Percentiles rank a stretch among this genome's conserved stretches.
phyloP scores from a whole-genome alignment of 2,888 invertebrate genomes.

The Dryococelus australis region DNA sequence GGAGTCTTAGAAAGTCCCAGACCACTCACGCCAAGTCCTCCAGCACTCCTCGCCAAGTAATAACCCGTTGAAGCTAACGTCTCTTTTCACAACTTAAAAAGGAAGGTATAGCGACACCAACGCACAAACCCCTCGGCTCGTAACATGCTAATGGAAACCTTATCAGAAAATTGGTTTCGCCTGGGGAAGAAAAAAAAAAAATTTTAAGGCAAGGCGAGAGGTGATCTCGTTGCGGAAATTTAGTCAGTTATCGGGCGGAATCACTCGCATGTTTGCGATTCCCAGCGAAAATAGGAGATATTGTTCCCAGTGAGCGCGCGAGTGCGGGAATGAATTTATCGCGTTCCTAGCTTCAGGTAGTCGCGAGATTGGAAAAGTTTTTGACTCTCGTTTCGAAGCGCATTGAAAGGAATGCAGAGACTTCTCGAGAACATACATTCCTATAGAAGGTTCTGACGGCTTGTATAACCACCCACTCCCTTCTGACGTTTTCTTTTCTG shows the following conservation, averaged over 20 bases:
- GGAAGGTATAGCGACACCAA: not conserved
- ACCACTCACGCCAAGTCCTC: not conserved
- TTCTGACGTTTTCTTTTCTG: no score
- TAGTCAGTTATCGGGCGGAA: not conserved
- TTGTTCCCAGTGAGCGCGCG: not conserved
- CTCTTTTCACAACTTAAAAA: not conserved
- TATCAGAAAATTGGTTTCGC: not conserved
- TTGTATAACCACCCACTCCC: no score
- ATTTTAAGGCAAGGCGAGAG: not conserved
- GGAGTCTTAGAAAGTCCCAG: not conserved
- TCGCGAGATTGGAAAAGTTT: no score
- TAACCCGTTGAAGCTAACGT: not conserved
- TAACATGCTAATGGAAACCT: not conserved
- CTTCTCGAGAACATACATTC: no score
- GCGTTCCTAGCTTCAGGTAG: no score
- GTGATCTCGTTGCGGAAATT: not conserved
- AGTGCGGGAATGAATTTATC: no score
- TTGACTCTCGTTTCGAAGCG: no score
- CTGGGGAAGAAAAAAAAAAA: not conserved
- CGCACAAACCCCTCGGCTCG: not conserved
- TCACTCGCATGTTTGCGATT: not conserved
- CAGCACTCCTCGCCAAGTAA: not conserved
- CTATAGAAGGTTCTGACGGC: no score
- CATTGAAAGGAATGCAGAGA: no score
- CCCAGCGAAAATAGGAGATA: not conserved